Evolutionary conservation across 2,888 invertebrate genomes (phyloP).

Genomic region (Tortricodes alternella): DNA sequence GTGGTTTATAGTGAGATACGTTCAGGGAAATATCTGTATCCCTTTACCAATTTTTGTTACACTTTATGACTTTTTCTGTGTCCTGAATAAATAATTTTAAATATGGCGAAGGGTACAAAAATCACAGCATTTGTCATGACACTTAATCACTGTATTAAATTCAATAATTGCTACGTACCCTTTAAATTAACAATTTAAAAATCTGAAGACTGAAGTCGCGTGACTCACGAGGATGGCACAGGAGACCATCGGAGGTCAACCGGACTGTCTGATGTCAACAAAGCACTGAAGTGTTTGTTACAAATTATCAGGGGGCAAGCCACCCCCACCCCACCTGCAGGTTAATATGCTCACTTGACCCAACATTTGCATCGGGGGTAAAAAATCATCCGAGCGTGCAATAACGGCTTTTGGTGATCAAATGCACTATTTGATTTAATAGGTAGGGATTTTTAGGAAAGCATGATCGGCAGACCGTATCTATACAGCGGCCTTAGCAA

Average conservation of each 20-base stretch:
- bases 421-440: conserved; percentile 30
- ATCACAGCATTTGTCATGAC: too few species aligned
- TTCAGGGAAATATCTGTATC: too few species aligned
- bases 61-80: too few species aligned
- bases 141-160: too few species aligned
- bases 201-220: conserved; percentile 17
- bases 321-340: conserved; percentile 70
- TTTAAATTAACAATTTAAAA: neutral
- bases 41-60: conserved; percentile 1
- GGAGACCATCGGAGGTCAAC: conserved; percentile 66
- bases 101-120: too few species aligned
- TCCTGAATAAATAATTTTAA: too few species aligned
- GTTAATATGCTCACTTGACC: conserved; percentile 77
- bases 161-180: conserved; percentile 16
- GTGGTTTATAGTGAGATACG: too few species aligned
- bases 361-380: conserved; percentile 56
- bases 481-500: too few species aligned
- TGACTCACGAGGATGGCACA: conserved; percentile 50
- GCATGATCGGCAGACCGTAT: too few species aligned
- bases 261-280: conserved; percentile 64
- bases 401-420: conserved; percentile 36
- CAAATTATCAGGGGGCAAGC: conserved; percentile 67
- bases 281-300: conserved; percentile 69
- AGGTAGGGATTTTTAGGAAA: neutral
- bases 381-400: conserved; percentile 71